Evolutionary conservation across 2,797 vertebrate genomes (phyloP).

Genomic region (Ammospiza maritima): DNA sequence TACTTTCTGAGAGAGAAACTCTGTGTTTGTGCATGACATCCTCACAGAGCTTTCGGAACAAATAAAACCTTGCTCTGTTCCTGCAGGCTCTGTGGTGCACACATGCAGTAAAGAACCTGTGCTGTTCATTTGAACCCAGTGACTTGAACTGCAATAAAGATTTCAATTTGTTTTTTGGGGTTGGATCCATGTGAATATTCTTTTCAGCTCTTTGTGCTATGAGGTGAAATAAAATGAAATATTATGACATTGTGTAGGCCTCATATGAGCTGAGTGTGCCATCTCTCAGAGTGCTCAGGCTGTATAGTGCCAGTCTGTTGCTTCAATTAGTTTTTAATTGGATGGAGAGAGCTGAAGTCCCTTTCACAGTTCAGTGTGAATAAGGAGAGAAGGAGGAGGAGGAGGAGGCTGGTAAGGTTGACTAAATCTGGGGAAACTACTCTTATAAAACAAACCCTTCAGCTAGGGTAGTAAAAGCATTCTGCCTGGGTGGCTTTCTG

Average conservation of each 20-base stretch:
- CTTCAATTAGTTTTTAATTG: constrained; percentile 64
- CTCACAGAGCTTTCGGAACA: not conserved
- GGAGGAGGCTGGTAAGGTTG: constrained; percentile 20
- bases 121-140: not conserved
- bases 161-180: not conserved
- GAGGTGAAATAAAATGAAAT: constrained; percentile 33
- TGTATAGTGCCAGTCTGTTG: not conserved
- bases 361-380: constrained; percentile 49
- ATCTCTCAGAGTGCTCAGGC: not conserved
- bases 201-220: not conserved
- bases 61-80: not conserved
- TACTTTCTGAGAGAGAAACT: not conserved
- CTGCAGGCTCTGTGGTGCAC: not conserved
- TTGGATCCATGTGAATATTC: not conserved
- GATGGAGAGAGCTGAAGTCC: constrained; percentile 26
- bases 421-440: constrained; percentile 12
- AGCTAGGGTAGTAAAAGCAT: not conserved
- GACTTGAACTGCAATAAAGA: not conserved
- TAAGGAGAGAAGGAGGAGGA: not conserved
- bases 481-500: constrained; percentile 37
- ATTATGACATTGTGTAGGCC: not conserved
- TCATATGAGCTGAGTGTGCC: not conserved
- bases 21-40: not conserved
- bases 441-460: not conserved
- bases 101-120: accelerated